phyloP scores from a whole-genome alignment of 2,797 vertebrate genomes.

The Moxostoma hubbsi region DNA sequence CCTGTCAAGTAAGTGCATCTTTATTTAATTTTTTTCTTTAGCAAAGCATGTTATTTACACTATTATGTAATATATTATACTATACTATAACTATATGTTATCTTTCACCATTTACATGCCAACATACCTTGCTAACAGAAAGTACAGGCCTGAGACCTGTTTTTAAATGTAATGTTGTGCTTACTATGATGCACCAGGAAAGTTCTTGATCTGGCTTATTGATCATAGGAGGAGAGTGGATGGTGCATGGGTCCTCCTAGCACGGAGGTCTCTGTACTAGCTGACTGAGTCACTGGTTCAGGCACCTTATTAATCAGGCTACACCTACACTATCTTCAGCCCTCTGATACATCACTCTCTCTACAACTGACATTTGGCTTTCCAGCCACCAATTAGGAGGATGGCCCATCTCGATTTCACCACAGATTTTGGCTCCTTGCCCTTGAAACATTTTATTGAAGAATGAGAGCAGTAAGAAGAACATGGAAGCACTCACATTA shows the following conservation, averaged over 20 bases:
- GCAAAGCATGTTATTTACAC: too few species aligned
- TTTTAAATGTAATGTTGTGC: background rate
- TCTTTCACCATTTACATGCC: background rate
- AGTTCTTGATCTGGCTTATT: conserved; percentile 21
- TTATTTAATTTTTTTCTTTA: too few species aligned
- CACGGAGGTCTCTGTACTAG: conserved; percentile 1
- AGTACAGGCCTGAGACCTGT: background rate
- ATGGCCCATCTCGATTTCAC: conserved; percentile 18
- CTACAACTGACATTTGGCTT: conserved; percentile 40
- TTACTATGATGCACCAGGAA: conserved; percentile 1
- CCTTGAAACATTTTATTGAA: background rate
- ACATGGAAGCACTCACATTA: background rate
- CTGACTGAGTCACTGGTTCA: conserved; percentile 34
- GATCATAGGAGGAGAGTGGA: conserved; percentile 8
- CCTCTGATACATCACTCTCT: conserved; percentile 39
- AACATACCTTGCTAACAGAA: background rate
- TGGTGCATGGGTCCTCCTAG: conserved; percentile 3
- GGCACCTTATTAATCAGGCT: conserved; percentile 31
- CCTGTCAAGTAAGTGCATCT: too few species aligned
- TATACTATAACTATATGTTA: too few species aligned
- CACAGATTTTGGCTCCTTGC: background rate
- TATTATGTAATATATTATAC: too few species aligned
- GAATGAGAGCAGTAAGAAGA: background rate
- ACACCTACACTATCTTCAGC: conserved; percentile 28
- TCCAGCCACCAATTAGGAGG: conserved; percentile 40